Evolutionary conservation across 2,113 vertebrate species (phyloP).

Genomic region (Bostrychus sinensis): DNA sequence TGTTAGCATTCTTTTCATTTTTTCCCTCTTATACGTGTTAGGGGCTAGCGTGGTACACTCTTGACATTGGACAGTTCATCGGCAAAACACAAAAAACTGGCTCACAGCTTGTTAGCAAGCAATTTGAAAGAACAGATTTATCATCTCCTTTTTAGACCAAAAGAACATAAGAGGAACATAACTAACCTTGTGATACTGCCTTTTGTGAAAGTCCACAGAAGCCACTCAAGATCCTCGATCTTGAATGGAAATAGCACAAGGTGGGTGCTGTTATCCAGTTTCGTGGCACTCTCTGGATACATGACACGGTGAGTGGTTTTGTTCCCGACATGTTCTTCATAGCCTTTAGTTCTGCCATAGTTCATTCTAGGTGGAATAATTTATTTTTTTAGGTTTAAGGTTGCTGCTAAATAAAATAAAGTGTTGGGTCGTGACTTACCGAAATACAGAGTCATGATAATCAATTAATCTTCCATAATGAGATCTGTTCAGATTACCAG

Average conservation of each 20-base stretch:
- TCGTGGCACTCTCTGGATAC: constrained; percentile 40
- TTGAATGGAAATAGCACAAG: constrained; percentile 45
- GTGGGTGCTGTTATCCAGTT: constrained; percentile 26
- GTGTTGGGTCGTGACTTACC: constrained; percentile 81
- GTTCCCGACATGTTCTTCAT: constrained; percentile 32
- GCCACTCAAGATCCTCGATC: constrained; percentile 24
- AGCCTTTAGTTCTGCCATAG: constrained; percentile 8
- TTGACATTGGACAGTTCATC: too few species aligned
- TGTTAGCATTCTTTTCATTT: too few species aligned
- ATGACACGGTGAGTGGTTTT: constrained; percentile 30
- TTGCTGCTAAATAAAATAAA: background rate
- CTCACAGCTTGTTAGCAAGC: too few species aligned
- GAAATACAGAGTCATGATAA: constrained; percentile 82
- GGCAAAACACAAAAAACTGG: too few species aligned
- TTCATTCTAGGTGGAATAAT: constrained; percentile 22
- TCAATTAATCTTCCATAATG: constrained; percentile 84
- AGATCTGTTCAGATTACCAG: constrained; percentile 83
- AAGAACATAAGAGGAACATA: too few species aligned
- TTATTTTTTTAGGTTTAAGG: background rate
- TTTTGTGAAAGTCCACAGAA: too few species aligned
- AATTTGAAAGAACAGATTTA: too few species aligned
- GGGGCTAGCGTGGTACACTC: too few species aligned
- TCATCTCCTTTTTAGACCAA: too few species aligned
- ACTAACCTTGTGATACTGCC: too few species aligned
- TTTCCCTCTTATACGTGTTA: too few species aligned